phyloP scores from a whole-genome alignment of 2,113 vertebrate genomes.

The Chaetodon auriga region DNA sequence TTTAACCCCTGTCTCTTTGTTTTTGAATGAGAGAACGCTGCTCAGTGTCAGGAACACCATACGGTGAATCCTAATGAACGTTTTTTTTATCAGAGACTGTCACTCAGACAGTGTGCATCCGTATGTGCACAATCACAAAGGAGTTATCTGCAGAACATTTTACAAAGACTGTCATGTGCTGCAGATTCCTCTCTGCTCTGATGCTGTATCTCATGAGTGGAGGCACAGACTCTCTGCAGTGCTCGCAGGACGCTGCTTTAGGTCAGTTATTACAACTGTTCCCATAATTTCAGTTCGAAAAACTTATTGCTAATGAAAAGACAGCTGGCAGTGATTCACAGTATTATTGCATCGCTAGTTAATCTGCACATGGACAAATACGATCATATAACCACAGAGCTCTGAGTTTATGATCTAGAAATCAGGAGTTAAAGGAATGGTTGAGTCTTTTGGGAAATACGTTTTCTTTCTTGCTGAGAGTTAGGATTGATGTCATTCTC shows the following conservation, averaged over 20 bases:
- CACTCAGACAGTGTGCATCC: neutral
- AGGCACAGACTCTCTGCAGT: constrained; percentile 25
- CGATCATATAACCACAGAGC: constrained; percentile 10
- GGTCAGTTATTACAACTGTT: neutral
- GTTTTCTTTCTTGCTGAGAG: neutral
- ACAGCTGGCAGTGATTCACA: neutral
- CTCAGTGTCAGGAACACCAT: constrained; percentile 41
- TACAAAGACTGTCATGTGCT: constrained; percentile 68
- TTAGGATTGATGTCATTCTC: neutral
- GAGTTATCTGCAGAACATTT: constrained; percentile 51
- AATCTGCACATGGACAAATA: constrained; percentile 1
- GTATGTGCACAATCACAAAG: neutral
- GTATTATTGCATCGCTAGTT: neutral
- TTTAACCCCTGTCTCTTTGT: constrained; percentile 36
- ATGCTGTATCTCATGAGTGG: constrained; percentile 66
- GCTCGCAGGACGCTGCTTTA: neutral
- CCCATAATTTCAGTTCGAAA: constrained; percentile 27
- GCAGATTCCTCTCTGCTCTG: constrained; percentile 79
- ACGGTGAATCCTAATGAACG: constrained; percentile 22
- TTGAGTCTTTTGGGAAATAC: constrained; percentile 11
- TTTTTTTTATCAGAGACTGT: constrained; percentile 38
- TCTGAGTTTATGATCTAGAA: constrained; percentile 13
- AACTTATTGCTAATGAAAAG: constrained; percentile 25
- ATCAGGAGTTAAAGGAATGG: neutral
- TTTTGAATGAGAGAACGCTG: constrained; percentile 49